Evolutionary conservation across 1,140 invertebrate genomes (phyloP), one percentile per base, ranked within the genome.

Genomic region (Nomia melanderi): DNA sequence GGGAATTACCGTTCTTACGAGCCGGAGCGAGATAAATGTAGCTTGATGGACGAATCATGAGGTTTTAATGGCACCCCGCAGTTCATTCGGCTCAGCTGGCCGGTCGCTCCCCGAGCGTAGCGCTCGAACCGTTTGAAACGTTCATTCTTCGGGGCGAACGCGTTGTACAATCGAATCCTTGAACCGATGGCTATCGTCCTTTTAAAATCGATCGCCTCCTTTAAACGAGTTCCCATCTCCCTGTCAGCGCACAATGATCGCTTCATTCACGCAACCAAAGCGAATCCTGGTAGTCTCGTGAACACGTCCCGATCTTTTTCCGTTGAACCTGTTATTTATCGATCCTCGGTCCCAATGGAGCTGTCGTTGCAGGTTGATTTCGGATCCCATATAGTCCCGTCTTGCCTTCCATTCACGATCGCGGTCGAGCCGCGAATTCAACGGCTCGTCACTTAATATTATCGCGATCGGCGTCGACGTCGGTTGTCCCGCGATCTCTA

Each of bases 11-110:
- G 53, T 36, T 76, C 64, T 67, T 59, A 59, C 54, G 54, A 23
- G 11, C 4, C 54, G 54, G 17, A 74, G 72, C 72, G 72, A 74
- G 72, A 74, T 66, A 65, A 74, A 74, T 65, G 50, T 53, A 36
- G 36, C 72, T 57, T 74, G 72, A 76, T 76, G 73, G 73, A 67
- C 64, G 73, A 76, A 76, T 76, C 73, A 76, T 76, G 73, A 76
- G 73, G 64, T 76, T 76, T 69, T 76, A 76, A 76, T 76, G 73
- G 73, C 64, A 59, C 64, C 54, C 54, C 53, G 64, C 54, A 29
- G 64, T 53, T 76, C 64, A 59, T 59, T 59, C 73, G 36, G 63
- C 47, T 67, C 64, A 36, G n/a, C 53, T 64, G 73, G 23, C 29
- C 41, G 71, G 60, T 75, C 59, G 47, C 67, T 75, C 50, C 73